Percentiles rank a stretch among this genome's conserved stretches.
Conservation (phyloP, 2,113 vertebrate species). For the Paratilapia polleni region DNA sequence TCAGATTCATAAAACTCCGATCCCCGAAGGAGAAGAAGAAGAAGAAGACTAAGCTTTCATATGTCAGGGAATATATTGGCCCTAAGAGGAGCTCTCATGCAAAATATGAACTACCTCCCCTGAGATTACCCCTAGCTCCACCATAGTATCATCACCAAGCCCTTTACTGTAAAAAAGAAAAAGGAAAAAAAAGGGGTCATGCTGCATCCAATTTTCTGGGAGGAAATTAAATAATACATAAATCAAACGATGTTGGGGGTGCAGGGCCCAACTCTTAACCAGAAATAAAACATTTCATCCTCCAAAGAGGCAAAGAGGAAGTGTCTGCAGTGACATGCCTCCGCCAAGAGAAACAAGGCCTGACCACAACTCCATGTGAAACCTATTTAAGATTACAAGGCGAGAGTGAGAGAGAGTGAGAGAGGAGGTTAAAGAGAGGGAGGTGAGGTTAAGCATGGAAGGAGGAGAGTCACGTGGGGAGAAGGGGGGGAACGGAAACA, state of each 20-base stretch:
- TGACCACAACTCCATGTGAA: conserved; percentile 90
- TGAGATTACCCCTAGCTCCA: background rate
- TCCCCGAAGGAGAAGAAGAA: background rate
- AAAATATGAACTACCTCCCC: conserved; percentile 82
- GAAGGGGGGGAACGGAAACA: conserved; percentile 53
- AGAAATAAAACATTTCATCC: conserved; percentile 90
- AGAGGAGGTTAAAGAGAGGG: conserved; percentile 44
- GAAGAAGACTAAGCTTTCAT: background rate
- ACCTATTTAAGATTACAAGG: conserved; percentile 87
- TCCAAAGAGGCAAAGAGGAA: conserved; percentile 88
- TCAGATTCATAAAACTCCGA: background rate
- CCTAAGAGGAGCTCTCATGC: conserved; percentile 82
- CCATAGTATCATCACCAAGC: background rate
- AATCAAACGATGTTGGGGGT: conserved; percentile 83
- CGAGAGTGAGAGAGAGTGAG: conserved; percentile 39
- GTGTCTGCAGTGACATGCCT: conserved; percentile 84
- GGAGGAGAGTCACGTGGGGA: conserved; percentile 54
- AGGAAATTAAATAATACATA: conserved; percentile 95
- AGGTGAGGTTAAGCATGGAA: conserved; percentile 46
- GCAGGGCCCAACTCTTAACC: conserved; percentile 74
- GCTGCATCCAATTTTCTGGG: conserved; percentile 87
- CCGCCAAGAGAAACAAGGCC: conserved; percentile 92
- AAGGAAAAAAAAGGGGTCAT: conserved; percentile 50
- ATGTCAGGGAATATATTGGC: conserved; percentile 80
- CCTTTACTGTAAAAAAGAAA: background rate